Evolutionary conservation across 2,888 invertebrate species (phyloP), one percentile per base, ranked within the genome.

Genomic region (Mythimna pallens): DNA sequence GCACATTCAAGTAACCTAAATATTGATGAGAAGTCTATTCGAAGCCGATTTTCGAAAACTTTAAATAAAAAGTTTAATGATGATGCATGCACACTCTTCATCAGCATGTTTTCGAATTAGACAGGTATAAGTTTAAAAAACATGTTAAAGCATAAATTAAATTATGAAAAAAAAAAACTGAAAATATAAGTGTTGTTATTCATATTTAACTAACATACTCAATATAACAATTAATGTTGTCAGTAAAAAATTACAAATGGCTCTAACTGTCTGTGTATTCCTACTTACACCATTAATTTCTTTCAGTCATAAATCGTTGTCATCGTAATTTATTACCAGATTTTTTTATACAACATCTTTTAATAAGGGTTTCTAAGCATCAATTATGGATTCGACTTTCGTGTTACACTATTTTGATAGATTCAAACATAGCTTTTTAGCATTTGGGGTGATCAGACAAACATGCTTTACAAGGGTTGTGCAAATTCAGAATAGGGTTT

Each of bases 141-240:
- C 43, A 43, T 14, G 17, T 50, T 50, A 20, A 3, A 50, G 20
- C 4, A 52, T 3, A 52, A 9, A 52, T n/a, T 52, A 52, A n/a
- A 20, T 52, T 9, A 52, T 9, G 8, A 52, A 52, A 9, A n/a
- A 9, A 20, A 52, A 59, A 64, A 25, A 65, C 59, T 55, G 6
- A 12, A 71, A 43, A 55, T 34, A 47, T 47, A 52, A 69, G 22
- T 73, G 69, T 65, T 65, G 73, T 70, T 47, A 75, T 65, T 68
- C 61, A 76, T 80, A 47, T 67, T 47, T 55, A 55, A 70, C 78
- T 84, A 78, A 78, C 55, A 61, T 61, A 63, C 55, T 64, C 3
- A 54, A 65, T 59, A 61, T 71, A 70, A 65, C 40, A 61, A 70
- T 80, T 30, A 71, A 77, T 76, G 80, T 83, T 85, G 82, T 77